phyloP scores from a whole-genome alignment of 2,888 invertebrate genomes.

The Cerceris rybyensis region DNA sequence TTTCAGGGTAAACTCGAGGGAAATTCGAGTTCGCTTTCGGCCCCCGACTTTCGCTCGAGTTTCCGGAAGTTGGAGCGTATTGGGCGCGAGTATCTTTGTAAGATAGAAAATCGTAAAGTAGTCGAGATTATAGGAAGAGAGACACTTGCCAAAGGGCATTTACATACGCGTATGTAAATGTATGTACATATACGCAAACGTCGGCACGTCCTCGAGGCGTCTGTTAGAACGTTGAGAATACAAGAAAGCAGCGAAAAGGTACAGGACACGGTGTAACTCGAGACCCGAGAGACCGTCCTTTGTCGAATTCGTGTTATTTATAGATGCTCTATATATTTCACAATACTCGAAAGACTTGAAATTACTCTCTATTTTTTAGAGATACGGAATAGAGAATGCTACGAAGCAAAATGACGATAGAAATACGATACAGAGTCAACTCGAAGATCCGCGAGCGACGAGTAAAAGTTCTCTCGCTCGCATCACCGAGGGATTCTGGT shows the following conservation, averaged over 20 bases:
- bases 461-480: constrained; percentile 6
- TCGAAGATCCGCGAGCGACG: not conserved
- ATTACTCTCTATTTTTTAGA: no score
- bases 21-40: constrained; percentile 13
- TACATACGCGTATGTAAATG: constrained; percentile 38
- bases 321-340: not conserved
- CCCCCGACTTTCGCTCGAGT: constrained; percentile 30
- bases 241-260: constrained; percentile 4
- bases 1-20: constrained; percentile 11
- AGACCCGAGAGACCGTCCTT: constrained; percentile 15
- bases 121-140: constrained; percentile 24
- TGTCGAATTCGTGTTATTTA: constrained; percentile 9
- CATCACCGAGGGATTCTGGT: constrained; percentile 15
- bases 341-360: not conserved
- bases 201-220: constrained; percentile 25
- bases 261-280: constrained; percentile 8
- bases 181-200: constrained; percentile 24
- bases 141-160: constrained; percentile 52
- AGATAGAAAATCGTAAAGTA: constrained; percentile 16
- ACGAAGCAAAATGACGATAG: not conserved
- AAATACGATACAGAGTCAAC: not conserved
- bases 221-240: constrained; percentile 4
- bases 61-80: not conserved
- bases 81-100: constrained; percentile 1
- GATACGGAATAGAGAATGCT: no score